Evolutionary conservation across 2,113 vertebrate species (phyloP).

Genomic region (Talpa occidentalis): DNA sequence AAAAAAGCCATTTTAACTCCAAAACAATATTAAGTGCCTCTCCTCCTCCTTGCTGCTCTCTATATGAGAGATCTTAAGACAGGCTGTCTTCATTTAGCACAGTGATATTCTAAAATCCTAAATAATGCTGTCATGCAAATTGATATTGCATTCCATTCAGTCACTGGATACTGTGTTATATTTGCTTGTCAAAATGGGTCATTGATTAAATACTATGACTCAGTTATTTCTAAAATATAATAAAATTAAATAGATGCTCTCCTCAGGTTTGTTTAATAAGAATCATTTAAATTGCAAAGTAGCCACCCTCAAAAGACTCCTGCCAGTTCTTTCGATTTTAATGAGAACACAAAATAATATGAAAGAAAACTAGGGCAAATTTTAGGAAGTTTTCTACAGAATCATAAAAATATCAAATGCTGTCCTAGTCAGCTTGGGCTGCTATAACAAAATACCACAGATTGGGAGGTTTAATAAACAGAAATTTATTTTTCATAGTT

Average conservation of each 20-base stretch:
- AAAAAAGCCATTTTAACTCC: constrained; percentile 54
- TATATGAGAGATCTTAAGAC: constrained; percentile 36
- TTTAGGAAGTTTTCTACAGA: constrained; percentile 57
- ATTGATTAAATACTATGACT: constrained; percentile 60
- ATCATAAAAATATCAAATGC: constrained; percentile 25
- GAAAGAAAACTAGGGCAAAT: constrained; percentile 55
- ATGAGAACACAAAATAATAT: constrained; percentile 59
- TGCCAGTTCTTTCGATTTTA: constrained; percentile 43
- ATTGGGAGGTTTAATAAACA: not conserved
- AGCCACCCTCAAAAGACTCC: not conserved
- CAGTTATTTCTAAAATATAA: constrained; percentile 50
- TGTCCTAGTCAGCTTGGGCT: not conserved
- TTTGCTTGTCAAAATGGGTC: constrained; percentile 54
- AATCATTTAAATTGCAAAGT: constrained; percentile 72
- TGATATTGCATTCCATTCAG: not conserved
- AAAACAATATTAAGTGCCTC: constrained; percentile 15
- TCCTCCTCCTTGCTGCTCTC: not conserved
- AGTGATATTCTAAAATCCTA: constrained; percentile 27
- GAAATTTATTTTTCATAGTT: not conserved
- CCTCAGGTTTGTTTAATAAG: constrained; percentile 55
- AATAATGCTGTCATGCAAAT: not conserved
- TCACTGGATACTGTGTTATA: not conserved
- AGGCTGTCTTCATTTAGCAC: not conserved
- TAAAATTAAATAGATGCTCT: constrained; percentile 46
- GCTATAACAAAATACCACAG: constrained; percentile 10